These are phyloP conservation scores for Phalera bucephala DNA, from an alignment of 2,888 invertebrate species.

Conservation along the genomic window DNA sequence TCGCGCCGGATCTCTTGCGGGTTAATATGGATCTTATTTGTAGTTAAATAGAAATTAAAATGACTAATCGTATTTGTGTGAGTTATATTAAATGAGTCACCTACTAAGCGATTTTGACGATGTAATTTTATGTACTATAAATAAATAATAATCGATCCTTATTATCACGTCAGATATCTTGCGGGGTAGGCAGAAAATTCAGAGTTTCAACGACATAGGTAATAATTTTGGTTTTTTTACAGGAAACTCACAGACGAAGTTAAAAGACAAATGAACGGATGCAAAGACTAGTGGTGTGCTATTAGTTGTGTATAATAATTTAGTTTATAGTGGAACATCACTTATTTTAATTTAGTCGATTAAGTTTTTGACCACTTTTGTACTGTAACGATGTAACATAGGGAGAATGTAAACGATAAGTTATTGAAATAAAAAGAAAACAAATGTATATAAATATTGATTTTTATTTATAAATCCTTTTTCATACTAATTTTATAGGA, in stretches of 20 bases:
- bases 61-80: no score
- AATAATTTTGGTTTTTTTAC: no score
- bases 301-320: constrained; percentile 29
- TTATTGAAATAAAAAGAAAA: constrained; percentile 40
- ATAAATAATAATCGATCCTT: no score
- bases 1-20: no score
- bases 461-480: constrained; percentile 11
- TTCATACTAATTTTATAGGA: constrained; percentile 1
- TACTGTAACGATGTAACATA: constrained; percentile 40
- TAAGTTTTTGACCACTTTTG: constrained; percentile 58
- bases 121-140: no score
- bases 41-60: no score
- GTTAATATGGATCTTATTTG: no score
- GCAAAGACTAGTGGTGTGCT: constrained; percentile 47
- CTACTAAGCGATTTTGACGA: no score
- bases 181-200: no score
- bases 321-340: constrained; percentile 57
- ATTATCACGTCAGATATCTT: no score
- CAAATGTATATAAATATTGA: constrained; percentile 22
- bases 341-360: constrained; percentile 40
- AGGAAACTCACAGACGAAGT: constrained; percentile 73
- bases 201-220: no score
- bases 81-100: no score
- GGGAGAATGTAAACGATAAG: constrained; percentile 26
- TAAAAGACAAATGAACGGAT: constrained; percentile 64